Evolutionary conservation across 2,888 invertebrate genomes (phyloP), one percentile per base, ranked within the genome.

Genomic region (Caenorhabditis plicata): DNA sequence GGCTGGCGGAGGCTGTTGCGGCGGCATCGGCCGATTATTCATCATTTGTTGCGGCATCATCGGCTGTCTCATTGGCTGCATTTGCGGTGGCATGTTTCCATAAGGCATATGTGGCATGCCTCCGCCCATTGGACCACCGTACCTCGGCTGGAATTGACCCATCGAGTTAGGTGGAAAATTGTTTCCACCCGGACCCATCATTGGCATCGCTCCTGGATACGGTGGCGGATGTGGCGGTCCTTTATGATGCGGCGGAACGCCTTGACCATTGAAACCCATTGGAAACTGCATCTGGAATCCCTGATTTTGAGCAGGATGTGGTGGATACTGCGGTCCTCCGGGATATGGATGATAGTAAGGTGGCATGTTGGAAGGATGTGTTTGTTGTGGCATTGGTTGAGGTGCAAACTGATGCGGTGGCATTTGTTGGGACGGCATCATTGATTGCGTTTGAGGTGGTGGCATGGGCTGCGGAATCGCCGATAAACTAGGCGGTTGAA

Each of bases 191-290:
- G 52, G 45, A 13, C 45, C 52, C 9, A 38, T 47, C 25, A 26
- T 52, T 1, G 47, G 29, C 15, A 29, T 29, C 54, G 48, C 48
- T 15, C 45, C 45, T 15, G 47, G 32, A 54, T 54, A 54, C 9
- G 54, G 47, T 22, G 54, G 54, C 13, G 54, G 47, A 15, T 38
- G 26, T 4, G 54, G 54, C 17, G 46, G 27, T n/a, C n/a, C n/a
- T n/a, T n/a, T n/a, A n/a, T n/a, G n/a, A n/a, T n/a, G n/a, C n/a
- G n/a, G n/a, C n/a, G n/a, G n/a, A n/a, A n/a, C n/a, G n/a, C n/a
- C n/a, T n/a, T n/a, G n/a, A n/a, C n/a, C n/a, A n/a, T n/a, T n/a
- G n/a, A n/a, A n/a, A n/a, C n/a, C n/a, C n/a, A n/a, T n/a, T n/a
- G n/a, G n/a, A n/a, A n/a, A n/a, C n/a, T n/a, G 23, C 13, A 7